Evolutionary conservation across 1,140 invertebrate genomes (phyloP).

Genomic region (Armadillidium nasatum): DNA sequence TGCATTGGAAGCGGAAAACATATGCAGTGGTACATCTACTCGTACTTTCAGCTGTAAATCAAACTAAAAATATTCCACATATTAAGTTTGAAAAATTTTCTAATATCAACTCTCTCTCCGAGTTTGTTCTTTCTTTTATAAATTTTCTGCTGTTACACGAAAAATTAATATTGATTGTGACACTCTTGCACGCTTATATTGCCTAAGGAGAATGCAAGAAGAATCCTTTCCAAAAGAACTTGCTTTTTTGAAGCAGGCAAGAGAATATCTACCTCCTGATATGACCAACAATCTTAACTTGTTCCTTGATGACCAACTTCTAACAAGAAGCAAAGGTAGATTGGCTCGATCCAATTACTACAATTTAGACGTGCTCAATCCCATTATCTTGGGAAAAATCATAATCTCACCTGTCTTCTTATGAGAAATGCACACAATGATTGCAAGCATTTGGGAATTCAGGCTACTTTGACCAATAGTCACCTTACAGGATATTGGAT

Average conservation of each 20-base stretch:
- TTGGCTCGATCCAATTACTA: not conserved
- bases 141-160: too few species aligned
- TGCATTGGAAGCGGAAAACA: too few species aligned
- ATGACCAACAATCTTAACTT: not conserved
- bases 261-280: not conserved
- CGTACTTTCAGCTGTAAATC: too few species aligned
- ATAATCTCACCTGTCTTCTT: not conserved
- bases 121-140: too few species aligned
- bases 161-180: not conserved
- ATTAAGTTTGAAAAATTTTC: too few species aligned
- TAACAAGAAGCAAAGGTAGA: not conserved
- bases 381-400: not conserved
- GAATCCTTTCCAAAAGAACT: not conserved
- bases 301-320: not conserved
- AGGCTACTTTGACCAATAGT: too few species aligned
- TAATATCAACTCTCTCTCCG: too few species aligned
- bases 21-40: too few species aligned
- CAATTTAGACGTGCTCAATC: not conserved
- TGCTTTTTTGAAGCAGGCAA: not conserved
- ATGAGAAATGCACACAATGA: not conserved
- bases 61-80: too few species aligned
- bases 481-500: conserved; percentile 7
- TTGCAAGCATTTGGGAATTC: not conserved
- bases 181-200: not conserved
- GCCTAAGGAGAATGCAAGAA: not conserved